Evolutionary conservation across 2,113 vertebrate species (phyloP).

Genomic region (Lates calcarifer): DNA sequence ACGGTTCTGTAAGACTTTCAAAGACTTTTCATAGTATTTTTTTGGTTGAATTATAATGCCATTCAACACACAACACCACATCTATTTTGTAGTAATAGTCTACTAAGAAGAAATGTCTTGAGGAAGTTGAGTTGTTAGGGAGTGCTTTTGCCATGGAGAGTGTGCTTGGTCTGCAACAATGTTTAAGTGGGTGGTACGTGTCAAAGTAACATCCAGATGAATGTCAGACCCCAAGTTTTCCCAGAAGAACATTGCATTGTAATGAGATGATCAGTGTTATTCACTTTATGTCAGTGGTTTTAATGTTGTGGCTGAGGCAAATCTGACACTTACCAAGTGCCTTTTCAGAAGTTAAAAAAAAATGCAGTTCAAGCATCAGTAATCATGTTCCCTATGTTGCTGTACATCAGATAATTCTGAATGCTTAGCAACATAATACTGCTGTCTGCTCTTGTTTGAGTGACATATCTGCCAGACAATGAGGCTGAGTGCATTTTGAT

Average conservation of each 20-base stretch:
- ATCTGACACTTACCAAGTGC: background rate
- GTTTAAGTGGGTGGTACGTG: too few species aligned
- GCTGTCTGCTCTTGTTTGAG: constrained; percentile 43
- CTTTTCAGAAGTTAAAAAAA: background rate
- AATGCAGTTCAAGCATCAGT: background rate
- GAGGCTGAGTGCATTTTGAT: constrained; percentile 50
- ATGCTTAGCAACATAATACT: constrained; percentile 35
- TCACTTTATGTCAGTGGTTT: too few species aligned
- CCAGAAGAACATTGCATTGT: too few species aligned
- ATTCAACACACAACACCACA: background rate
- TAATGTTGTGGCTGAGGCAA: too few species aligned
- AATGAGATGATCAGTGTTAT: too few species aligned
- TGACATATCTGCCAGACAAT: constrained; percentile 59
- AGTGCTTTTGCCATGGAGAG: too few species aligned
- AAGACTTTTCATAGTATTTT: background rate
- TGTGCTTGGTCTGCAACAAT: too few species aligned
- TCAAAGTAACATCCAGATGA: too few species aligned
- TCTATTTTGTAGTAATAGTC: background rate
- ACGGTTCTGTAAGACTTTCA: background rate
- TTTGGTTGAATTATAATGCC: background rate
- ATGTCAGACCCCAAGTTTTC: too few species aligned
- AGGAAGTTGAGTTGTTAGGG: too few species aligned
- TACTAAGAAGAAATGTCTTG: too few species aligned
- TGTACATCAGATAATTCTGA: constrained; percentile 40
- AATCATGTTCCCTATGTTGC: constrained; percentile 35